Conservation (phyloP, 1,140 invertebrate species). For the Drosophila repletoides region DNA sequence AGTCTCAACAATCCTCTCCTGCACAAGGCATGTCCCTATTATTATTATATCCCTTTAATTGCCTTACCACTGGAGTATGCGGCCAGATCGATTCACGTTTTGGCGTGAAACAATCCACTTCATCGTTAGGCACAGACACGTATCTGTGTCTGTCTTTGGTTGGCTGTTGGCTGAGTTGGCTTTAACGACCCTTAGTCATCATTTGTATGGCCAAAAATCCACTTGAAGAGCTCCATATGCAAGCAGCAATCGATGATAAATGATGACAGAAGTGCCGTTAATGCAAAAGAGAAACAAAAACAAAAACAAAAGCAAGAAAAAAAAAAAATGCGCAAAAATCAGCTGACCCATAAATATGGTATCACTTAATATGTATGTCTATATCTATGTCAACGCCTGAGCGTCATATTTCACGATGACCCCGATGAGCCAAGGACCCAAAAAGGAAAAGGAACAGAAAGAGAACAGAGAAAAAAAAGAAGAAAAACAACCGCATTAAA, state of each 20-base stretch:
- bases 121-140: slow-evolving; percentile 40
- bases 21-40: no score
- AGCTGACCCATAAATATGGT: slow-evolving; percentile 62
- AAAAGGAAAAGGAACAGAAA: neutral
- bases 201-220: slow-evolving; percentile 39
- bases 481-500: slow-evolving; percentile 42
- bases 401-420: neutral
- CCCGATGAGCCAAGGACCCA: neutral
- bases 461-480: neutral
- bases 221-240: slow-evolving; percentile 67
- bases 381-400: slow-evolving; percentile 45
- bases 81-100: slow-evolving; percentile 13
- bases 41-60: slow-evolving; percentile 29
- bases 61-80: neutral
- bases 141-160: slow-evolving; percentile 28
- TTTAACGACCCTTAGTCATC: slow-evolving; percentile 21
- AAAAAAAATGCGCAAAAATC: slow-evolving; percentile 38
- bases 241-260: slow-evolving; percentile 72
- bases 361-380: slow-evolving; percentile 54
- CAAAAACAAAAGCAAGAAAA: slow-evolving; percentile 13
- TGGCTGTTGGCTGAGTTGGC: no score
- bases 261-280: slow-evolving; percentile 61
- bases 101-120: slow-evolving; percentile 12
- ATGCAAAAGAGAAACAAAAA: slow-evolving; percentile 38
- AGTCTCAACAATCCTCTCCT: no score